These are phyloP conservation scores for Amphibalanus amphitrite DNA, from an alignment of 1,140 invertebrate species.

Conservation along the genomic window DNA sequence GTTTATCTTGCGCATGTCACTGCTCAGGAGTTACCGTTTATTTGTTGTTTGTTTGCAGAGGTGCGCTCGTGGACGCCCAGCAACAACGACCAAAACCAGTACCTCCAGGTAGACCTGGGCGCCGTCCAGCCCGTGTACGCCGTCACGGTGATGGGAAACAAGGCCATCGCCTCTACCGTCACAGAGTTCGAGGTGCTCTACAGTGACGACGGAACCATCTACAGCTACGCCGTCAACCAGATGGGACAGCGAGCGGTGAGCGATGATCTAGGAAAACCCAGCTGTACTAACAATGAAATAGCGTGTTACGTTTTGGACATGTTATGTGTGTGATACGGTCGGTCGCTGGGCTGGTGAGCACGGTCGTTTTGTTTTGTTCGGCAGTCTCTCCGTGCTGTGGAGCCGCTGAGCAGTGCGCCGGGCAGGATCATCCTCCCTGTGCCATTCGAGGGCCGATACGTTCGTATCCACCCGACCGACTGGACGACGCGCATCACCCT, in stretches of 20 bases:
- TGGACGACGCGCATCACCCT: constrained; percentile 58
- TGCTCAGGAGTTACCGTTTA: too few species aligned
- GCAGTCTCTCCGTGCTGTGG: too few species aligned
- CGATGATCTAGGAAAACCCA: too few species aligned
- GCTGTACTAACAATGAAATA: too few species aligned
- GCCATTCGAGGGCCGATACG: constrained; percentile 49
- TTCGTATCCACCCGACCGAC: constrained; percentile 49
- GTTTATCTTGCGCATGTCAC: too few species aligned
- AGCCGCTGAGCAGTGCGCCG: constrained; percentile 21
- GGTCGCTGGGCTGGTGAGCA: too few species aligned
- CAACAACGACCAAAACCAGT: constrained; percentile 37
- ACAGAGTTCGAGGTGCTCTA: constrained; percentile 12
- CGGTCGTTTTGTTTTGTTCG: too few species aligned
- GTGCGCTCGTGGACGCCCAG: constrained; percentile 37
- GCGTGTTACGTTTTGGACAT: too few species aligned
- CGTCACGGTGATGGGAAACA: constrained; percentile 41
- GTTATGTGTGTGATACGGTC: too few species aligned
- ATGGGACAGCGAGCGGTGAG: background rate
- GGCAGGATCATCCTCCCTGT: constrained; percentile 32
- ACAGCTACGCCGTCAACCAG: constrained; percentile 10
- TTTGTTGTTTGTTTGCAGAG: background rate
- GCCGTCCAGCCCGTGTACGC: constrained; percentile 48
- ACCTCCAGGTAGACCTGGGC: constrained; percentile 46
- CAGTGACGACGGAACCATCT: constrained; percentile 6
- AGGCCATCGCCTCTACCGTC: background rate